A percentile compares a stretch with the other conserved stretches of the same genome.
phyloP scores from a whole-genome alignment of 2,888 invertebrate species.

The Pterostichus madidus region DNA sequence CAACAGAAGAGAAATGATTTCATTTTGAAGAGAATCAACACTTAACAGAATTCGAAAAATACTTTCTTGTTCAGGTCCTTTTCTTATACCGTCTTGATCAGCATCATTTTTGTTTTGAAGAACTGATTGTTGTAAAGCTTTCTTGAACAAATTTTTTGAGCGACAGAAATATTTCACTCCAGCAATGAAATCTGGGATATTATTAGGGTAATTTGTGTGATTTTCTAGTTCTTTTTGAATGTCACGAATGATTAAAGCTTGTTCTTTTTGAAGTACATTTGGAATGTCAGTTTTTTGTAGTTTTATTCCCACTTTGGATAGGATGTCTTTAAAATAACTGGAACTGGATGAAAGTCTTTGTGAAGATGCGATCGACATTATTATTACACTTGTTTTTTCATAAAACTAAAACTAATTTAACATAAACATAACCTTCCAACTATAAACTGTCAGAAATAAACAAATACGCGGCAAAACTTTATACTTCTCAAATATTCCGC shows the following conservation, averaged over 20 bases:
- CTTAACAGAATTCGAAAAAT: constrained; percentile 83
- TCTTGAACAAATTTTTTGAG: constrained; percentile 73
- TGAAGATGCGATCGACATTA: constrained; percentile 38
- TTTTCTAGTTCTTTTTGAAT: constrained; percentile 71
- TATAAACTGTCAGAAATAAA: not conserved
- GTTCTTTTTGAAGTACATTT: constrained; percentile 73
- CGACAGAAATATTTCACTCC: constrained; percentile 75
- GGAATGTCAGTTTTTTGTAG: constrained; percentile 70
- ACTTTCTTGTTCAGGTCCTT: constrained; percentile 77
- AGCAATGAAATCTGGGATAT: constrained; percentile 79
- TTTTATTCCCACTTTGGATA: constrained; percentile 71
- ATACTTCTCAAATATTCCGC: not conserved
- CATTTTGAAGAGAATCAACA: constrained; percentile 81
- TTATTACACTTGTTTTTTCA: constrained; percentile 3
- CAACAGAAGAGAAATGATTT: constrained; percentile 81
- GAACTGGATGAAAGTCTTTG: constrained; percentile 39
- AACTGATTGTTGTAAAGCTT: constrained; percentile 73
- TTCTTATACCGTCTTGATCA: constrained; percentile 43
- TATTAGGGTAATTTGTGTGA: constrained; percentile 70
- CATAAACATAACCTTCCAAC: constrained; percentile 31
- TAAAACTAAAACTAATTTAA: not conserved
- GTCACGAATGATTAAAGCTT: constrained; percentile 74
- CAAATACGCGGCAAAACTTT: constrained; percentile 14
- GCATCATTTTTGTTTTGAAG: constrained; percentile 71
- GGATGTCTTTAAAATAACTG: constrained; percentile 69